Percentiles rank a stretch among this genome's conserved stretches.
Evolutionary conservation across 1,140 invertebrate genomes (phyloP).

Genomic region (Aphaenogaster floridana): DNA sequence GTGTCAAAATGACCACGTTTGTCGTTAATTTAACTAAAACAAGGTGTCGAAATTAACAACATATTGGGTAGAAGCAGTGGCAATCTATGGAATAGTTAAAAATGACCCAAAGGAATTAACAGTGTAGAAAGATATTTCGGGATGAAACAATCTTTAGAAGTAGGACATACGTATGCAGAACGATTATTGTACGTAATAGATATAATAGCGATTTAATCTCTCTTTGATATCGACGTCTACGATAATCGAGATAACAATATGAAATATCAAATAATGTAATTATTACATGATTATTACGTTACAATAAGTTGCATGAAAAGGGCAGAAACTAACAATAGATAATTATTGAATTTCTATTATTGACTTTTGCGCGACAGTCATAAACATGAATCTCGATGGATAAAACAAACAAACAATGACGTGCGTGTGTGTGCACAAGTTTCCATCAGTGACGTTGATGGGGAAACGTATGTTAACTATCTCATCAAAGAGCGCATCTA

Average conservation of each 20-base stretch:
- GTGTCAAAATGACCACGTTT: no score
- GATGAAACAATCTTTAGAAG: neutral
- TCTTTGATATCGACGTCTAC: constrained; percentile 2
- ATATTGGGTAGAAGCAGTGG: no score
- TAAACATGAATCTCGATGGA: neutral
- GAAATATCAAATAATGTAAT: constrained; percentile 6
- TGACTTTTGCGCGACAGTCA: neutral
- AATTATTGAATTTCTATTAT: constrained; percentile 39
- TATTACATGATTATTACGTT: constrained; percentile 21
- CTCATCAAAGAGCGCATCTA: constrained; percentile 52
- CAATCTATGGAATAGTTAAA: no score
- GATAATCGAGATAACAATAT: neutral
- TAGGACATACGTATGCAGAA: neutral
- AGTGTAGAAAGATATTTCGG: neutral
- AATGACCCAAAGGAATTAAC: no score
- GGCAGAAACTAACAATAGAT: neutral
- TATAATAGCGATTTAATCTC: constrained; percentile 9
- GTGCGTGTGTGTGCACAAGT: neutral
- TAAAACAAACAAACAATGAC: constrained; percentile 26
- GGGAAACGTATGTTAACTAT: constrained; percentile 46
- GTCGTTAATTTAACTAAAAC: no score
- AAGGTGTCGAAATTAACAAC: no score
- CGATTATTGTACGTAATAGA: neutral
- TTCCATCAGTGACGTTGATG: constrained; percentile 23
- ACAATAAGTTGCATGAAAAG: constrained; percentile 3